phyloP scores from a whole-genome alignment of 2,113 vertebrate genomes.

The Vireo altiloquus region DNA sequence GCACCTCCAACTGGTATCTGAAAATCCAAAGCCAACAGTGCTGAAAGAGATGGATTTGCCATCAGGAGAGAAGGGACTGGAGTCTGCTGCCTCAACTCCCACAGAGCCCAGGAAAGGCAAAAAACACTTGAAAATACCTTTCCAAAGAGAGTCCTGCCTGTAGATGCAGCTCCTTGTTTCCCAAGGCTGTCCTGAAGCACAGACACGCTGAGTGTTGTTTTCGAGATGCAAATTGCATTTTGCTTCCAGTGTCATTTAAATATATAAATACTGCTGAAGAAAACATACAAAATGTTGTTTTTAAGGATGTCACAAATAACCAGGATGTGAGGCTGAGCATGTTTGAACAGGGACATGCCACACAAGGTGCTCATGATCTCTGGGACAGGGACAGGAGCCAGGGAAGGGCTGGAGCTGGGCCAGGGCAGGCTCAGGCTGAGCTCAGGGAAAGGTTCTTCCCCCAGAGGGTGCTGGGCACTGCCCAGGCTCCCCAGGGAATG shows the following conservation, averaged over 20 bases:
- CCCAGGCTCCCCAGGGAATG: not conserved
- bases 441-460: not conserved
- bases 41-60: not conserved
- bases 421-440: not conserved
- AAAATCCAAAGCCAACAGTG: not conserved
- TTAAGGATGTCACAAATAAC: not conserved
- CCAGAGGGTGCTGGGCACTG: not conserved
- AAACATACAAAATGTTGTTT: not conserved
- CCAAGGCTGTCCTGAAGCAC: not conserved
- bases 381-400: not conserved
- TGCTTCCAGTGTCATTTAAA: not conserved
- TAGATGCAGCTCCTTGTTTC: not conserved
- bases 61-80: not conserved
- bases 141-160: not conserved
- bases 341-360: not conserved
- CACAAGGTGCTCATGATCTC: not conserved
- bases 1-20: not conserved
- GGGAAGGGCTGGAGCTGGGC: not conserved
- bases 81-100: constrained; percentile 4
- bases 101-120: not conserved
- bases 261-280: not conserved
- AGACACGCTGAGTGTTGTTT: not conserved
- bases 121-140: not conserved
- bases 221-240: not conserved
- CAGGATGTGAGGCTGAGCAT: not conserved